phyloP scores from a whole-genome alignment of 2,888 invertebrate species.

The Pachliopta kotzebuea region DNA sequence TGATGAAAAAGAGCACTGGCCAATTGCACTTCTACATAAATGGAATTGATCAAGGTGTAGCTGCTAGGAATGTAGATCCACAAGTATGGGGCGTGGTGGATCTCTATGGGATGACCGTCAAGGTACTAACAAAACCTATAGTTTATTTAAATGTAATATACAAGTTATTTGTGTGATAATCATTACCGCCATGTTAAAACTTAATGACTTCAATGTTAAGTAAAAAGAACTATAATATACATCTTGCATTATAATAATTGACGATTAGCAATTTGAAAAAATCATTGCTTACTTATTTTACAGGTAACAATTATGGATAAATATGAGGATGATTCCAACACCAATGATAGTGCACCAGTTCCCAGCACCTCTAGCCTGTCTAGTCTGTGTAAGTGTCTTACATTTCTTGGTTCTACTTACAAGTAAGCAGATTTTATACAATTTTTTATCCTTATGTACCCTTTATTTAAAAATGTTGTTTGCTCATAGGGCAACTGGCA shows the following conservation, averaged over 20 bases:
- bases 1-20: conserved; percentile 92
- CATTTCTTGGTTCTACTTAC: not conserved
- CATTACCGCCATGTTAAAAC: too few species aligned
- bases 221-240: too few species aligned
- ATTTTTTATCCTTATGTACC: too few species aligned
- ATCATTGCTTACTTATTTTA: conserved; percentile 18
- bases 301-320: conserved; percentile 92
- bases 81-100: conserved; percentile 97
- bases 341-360: conserved; percentile 43
- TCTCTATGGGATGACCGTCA: conserved; percentile 95
- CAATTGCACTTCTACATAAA: conserved; percentile 96
- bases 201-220: too few species aligned
- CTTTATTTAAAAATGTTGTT: not conserved
- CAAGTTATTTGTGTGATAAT: not conserved
- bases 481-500: conserved; percentile 48
- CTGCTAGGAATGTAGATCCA: conserved; percentile 89
- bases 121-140: conserved; percentile 44
- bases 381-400: conserved; percentile 54
- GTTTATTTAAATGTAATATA: not conserved
- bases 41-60: conserved; percentile 95
- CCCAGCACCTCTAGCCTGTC: conserved; percentile 51
- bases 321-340: conserved; percentile 87
- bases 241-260: not conserved
- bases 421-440: too few species aligned
- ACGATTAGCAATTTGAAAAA: not conserved